Percentiles rank a stretch among this genome's conserved stretches.
These are phyloP conservation scores for Bufo bufo DNA, from an alignment of 2,113 vertebrate species.

Conservation along the genomic window DNA sequence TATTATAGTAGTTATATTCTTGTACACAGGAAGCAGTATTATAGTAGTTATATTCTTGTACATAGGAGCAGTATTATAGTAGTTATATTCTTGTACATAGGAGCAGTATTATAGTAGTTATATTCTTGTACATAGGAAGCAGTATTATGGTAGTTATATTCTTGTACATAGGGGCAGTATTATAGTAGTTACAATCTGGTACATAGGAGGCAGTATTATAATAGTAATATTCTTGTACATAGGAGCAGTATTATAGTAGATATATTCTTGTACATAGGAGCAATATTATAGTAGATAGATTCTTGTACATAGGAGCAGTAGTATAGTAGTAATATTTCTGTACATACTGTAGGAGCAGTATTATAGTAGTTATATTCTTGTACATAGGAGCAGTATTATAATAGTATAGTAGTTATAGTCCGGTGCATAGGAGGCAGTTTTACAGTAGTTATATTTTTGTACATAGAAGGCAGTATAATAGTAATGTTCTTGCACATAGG, in stretches of 20 bases:
- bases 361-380: conserved; percentile 11
- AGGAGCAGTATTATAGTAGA: neutral
- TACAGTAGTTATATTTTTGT: neutral
- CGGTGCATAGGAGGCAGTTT: neutral
- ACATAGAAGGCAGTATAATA: neutral
- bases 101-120: conserved; percentile 2
- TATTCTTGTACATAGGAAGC: neutral
- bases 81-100: neutral
- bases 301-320: neutral
- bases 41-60: neutral
- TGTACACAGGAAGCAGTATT: neutral
- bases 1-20: neutral
- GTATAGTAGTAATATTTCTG: neutral
- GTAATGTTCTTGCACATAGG: neutral
- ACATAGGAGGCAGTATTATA: neutral
- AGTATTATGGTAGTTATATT: conserved; percentile 8
- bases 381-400: neutral
- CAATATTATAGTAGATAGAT: neutral
- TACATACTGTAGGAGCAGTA: too few species aligned
- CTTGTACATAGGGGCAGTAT: neutral
- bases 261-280: neutral
- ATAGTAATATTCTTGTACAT: neutral
- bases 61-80: too few species aligned
- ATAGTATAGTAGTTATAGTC: too few species aligned
- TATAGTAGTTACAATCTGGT: conserved; percentile 3